Conservation (phyloP, 1,140 invertebrate genomes). For the Plodia interpunctella region DNA sequence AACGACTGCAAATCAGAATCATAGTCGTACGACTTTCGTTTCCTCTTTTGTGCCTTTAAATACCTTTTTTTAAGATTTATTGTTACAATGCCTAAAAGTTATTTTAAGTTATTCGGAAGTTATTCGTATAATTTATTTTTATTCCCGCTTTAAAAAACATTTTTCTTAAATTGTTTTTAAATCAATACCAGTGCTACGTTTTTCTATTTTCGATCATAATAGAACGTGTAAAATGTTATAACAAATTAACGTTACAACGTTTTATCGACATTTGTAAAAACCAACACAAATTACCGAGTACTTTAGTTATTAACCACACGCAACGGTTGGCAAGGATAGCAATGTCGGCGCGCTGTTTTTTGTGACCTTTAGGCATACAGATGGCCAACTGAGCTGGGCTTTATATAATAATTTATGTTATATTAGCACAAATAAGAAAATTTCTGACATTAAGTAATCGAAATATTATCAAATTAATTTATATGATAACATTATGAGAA, state of each 20-base stretch:
- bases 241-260: too few species aligned
- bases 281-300: neutral
- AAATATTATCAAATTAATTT: too few species aligned
- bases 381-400: neutral
- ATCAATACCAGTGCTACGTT: neutral
- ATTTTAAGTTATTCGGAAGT: too few species aligned
- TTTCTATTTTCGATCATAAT: too few species aligned
- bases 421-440: too few species aligned
- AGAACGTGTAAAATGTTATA: too few species aligned
- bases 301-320: neutral
- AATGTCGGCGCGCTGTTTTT: neutral
- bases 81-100: too few species aligned
- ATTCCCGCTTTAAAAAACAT: neutral
- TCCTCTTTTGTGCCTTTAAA: too few species aligned
- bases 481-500: too few species aligned
- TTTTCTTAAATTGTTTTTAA: neutral
- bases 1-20: constrained; percentile 10
- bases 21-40: neutral
- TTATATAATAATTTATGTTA: neutral
- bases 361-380: neutral
- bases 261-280: neutral
- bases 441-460: too few species aligned
- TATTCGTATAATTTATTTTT: too few species aligned
- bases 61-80: too few species aligned
- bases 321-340: neutral